Conservation (phyloP, 2,113 vertebrate species). For the Spheniscus mendiculus region DNA sequence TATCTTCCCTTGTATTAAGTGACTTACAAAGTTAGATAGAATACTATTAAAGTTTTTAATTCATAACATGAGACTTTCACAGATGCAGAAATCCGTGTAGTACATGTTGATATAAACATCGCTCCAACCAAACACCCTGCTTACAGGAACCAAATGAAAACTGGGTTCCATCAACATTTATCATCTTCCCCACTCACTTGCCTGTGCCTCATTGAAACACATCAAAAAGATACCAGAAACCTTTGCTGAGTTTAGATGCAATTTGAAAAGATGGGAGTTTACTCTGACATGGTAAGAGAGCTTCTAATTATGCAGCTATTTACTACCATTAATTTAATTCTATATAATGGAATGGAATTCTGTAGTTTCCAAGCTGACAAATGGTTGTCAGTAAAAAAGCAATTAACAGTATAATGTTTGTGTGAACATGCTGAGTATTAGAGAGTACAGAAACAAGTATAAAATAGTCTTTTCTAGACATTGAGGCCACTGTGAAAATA, state of each 20-base stretch:
- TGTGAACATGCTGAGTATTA: background rate
- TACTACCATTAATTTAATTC: constrained; percentile 44
- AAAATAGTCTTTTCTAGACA: constrained; percentile 15
- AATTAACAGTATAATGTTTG: background rate
- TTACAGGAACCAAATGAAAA: background rate
- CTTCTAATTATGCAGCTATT: constrained; percentile 45
- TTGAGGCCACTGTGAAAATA: constrained; percentile 36
- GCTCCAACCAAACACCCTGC: background rate
- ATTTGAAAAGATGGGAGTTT: background rate
- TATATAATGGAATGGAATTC: background rate
- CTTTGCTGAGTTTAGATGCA: background rate
- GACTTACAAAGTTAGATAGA: background rate
- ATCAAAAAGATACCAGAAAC: background rate
- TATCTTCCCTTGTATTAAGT: background rate
- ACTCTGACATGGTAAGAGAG: background rate
- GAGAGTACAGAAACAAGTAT: constrained; percentile 12
- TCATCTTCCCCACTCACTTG: background rate
- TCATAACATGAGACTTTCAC: background rate
- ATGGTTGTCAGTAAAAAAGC: constrained; percentile 10
- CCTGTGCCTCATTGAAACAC: background rate
- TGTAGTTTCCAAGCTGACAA: constrained; percentile 60
- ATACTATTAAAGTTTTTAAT: background rate
- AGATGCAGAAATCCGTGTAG: background rate
- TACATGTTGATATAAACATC: background rate
- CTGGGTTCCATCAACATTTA: background rate